Evolutionary conservation across 2,797 vertebrate genomes (phyloP).

Genomic region (Poecilia velifera): DNA sequence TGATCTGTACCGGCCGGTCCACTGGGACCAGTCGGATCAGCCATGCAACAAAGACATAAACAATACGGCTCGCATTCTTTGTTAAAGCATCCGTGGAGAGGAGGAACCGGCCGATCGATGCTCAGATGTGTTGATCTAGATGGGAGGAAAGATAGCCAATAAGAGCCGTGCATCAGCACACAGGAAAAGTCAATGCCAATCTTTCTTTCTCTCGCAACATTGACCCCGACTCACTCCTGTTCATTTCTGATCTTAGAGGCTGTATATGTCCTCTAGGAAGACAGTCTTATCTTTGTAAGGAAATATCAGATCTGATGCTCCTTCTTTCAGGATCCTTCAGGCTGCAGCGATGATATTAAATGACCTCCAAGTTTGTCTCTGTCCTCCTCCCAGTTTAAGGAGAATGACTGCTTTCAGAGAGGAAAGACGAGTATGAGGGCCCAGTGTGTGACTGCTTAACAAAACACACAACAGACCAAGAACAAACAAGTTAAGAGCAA

Average conservation of each 20-base stretch:
- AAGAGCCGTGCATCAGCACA: conserved; percentile 42
- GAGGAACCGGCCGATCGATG: conserved; percentile 48
- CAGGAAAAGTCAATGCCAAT: conserved; percentile 68
- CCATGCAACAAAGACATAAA: conserved; percentile 34
- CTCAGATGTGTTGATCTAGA: conserved; percentile 61
- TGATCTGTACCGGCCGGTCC: neutral
- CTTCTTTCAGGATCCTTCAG: neutral
- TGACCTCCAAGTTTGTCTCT: neutral
- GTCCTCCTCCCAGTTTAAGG: neutral
- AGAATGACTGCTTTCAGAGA: too few relatives aligned
- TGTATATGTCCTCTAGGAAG: conserved; percentile 7
- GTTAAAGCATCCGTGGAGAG: conserved; percentile 47
- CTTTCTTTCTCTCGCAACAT: conserved; percentile 49
- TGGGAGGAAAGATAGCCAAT: conserved; percentile 51
- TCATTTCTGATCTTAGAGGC: conserved; percentile 38
- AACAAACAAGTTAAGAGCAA: neutral
- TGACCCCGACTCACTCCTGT: conserved; percentile 52
- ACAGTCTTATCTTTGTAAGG: neutral
- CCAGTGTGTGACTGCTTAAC: neutral
- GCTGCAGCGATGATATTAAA: neutral
- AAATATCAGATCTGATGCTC: neutral
- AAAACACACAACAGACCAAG: neutral
- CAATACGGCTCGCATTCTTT: conserved; percentile 45
- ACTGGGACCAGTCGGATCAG: conserved; percentile 35
- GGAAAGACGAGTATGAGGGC: neutral